Percentiles rank a stretch among this genome's conserved stretches.
Evolutionary conservation across 2,113 vertebrate species (phyloP).

Genomic region (Erythrolamprus reginae): DNA sequence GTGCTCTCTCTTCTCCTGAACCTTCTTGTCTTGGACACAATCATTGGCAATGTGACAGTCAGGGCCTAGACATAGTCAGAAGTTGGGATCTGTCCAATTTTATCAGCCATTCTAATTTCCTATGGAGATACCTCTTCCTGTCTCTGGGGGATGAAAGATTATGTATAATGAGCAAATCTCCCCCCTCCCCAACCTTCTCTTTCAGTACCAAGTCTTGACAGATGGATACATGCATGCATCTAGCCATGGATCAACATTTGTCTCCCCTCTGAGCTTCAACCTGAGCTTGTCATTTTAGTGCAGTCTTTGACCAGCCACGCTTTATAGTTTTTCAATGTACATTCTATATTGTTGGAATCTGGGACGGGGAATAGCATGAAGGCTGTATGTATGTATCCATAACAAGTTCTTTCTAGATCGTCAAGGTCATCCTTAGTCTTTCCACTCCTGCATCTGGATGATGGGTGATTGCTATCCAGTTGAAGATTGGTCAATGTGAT

Average conservation of each 20-base stretch:
- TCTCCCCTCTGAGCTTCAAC: not conserved
- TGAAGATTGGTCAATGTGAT: no score
- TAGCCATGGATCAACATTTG: not conserved
- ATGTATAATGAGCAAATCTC: not conserved
- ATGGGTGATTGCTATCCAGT: no score
- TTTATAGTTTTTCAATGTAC: no score
- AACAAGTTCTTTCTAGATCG: no score
- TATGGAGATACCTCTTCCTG: not conserved
- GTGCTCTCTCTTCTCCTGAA: not conserved
- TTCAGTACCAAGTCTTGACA: not conserved
- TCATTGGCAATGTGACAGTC: not conserved
- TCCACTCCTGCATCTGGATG: no score
- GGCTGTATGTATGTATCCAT: no score
- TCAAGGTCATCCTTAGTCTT: no score
- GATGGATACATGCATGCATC: not conserved
- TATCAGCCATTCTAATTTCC: not conserved
- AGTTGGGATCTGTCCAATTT: not conserved
- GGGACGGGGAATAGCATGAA: no score
- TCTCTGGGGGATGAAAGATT: not conserved
- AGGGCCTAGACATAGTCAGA: not conserved
- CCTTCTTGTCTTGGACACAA: not conserved
- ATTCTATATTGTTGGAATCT: no score
- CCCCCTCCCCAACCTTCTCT: not conserved
- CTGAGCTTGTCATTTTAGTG: not conserved
- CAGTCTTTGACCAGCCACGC: no score